Conservation (phyloP, 2,888 invertebrate genomes). For the Drosophila ezoana region DNA sequence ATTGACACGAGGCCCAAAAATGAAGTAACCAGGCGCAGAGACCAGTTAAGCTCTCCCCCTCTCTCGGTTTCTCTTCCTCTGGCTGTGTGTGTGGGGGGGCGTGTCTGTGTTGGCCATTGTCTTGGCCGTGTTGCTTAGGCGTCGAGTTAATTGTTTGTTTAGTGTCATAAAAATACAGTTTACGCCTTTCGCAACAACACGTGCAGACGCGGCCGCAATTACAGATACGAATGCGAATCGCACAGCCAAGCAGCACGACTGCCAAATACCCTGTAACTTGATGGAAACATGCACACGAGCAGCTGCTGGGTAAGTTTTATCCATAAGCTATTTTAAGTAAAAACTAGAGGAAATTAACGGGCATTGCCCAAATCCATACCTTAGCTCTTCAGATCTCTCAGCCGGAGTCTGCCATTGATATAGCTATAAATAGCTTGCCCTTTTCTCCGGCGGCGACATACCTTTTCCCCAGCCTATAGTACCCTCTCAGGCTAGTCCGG, state of each 20-base stretch:
- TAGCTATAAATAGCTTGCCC: no score
- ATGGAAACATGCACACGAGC: no score
- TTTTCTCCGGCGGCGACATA: no score
- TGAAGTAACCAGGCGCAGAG: conserved; percentile 56
- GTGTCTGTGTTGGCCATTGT: conserved; percentile 23
- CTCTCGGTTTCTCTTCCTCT: neutral
- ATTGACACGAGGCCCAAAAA: conserved; percentile 73
- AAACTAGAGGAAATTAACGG: no score
- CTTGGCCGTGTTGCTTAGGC: conserved; percentile 44
- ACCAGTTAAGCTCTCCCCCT: conserved; percentile 10
- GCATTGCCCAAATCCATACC: no score
- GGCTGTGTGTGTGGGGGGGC: neutral
- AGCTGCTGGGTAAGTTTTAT: no score
- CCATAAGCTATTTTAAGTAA: no score
- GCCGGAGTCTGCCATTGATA: no score
- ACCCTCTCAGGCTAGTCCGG: no score
- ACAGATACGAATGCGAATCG: conserved; percentile 27
- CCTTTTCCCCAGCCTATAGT: no score
- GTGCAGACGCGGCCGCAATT: conserved; percentile 63
- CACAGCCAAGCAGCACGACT: neutral
- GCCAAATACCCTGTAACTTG: conserved; percentile 5
- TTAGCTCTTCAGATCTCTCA: no score
- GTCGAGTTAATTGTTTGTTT: conserved; percentile 76
- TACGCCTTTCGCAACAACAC: conserved; percentile 74
- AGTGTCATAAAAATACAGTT: conserved; percentile 78